These are phyloP conservation scores for Euzetes globulus DNA, from an alignment of 2,888 invertebrate genomes.

Conservation along the genomic window DNA sequence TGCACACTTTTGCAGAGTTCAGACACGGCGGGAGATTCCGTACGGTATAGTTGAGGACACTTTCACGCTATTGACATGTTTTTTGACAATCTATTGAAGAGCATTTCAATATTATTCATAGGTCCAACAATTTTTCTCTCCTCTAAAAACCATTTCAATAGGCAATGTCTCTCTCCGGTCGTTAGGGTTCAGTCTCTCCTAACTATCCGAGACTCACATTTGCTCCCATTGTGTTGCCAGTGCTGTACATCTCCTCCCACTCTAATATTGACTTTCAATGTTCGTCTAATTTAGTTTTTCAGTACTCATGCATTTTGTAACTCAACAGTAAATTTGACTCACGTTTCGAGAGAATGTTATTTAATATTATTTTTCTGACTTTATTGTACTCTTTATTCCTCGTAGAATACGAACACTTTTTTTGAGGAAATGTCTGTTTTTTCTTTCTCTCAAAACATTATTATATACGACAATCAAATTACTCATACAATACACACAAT, in stretches of 20 bases:
- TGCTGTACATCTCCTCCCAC: conserved; percentile 13
- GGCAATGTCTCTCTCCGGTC: not conserved
- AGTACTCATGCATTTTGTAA: not conserved
- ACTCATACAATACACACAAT: not conserved
- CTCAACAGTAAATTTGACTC: not conserved
- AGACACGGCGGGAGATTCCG: conserved; percentile 5
- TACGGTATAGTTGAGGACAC: not conserved
- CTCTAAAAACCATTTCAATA: not conserved
- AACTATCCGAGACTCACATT: not conserved
- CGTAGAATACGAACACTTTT: no score
- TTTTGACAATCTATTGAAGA: not conserved
- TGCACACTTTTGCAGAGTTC: not conserved
- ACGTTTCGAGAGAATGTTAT: not conserved
- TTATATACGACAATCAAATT: not conserved
- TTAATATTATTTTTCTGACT: not conserved
- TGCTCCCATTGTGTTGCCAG: not conserved
- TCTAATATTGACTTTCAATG: conserved; percentile 14
- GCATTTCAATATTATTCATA: conserved; percentile 12
- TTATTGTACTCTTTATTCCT: not conserved
- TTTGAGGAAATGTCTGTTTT: not conserved
- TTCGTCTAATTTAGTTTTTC: conserved; percentile 4
- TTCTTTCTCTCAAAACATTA: not conserved
- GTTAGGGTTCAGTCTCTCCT: not conserved
- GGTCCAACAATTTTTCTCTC: not conserved
- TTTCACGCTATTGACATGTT: not conserved